phyloP scores from a whole-genome alignment of 2,113 vertebrate genomes.

The Lophochroa leadbeateri region DNA sequence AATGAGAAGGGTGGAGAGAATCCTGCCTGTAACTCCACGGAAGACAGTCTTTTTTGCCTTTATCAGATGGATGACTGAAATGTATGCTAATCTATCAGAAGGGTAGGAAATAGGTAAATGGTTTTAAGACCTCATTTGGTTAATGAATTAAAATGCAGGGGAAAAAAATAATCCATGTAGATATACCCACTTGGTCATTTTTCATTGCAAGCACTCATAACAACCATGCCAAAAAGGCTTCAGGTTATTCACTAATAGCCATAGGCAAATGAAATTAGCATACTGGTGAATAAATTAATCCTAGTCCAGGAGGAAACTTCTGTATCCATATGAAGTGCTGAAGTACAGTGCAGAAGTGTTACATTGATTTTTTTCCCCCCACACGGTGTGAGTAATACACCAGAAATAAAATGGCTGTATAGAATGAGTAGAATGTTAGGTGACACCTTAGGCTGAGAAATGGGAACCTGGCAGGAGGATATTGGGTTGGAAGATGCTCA shows the following conservation, averaged over 20 bases:
- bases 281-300: conserved; percentile 54
- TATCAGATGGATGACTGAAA: conserved; percentile 50
- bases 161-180: background rate
- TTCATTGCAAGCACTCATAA: conserved; percentile 34
- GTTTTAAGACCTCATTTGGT: conserved; percentile 63
- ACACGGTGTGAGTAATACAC: background rate
- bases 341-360: background rate
- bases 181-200: conserved; percentile 51
- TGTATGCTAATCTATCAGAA: conserved; percentile 42
- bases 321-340: background rate
- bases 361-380: background rate
- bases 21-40: background rate
- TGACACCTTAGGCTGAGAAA: background rate
- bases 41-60: background rate
- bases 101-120: conserved; percentile 44
- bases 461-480: background rate
- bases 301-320: background rate
- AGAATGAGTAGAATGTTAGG: background rate
- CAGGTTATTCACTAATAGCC: conserved; percentile 56
- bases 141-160: conserved; percentile 71
- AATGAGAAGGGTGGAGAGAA: background rate
- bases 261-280: conserved; percentile 64
- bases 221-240: conserved; percentile 35
- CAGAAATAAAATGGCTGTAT: background rate
- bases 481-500: background rate